Evolutionary conservation across 1,140 invertebrate species (phyloP).

Genomic region (Drosophila yakuba): DNA sequence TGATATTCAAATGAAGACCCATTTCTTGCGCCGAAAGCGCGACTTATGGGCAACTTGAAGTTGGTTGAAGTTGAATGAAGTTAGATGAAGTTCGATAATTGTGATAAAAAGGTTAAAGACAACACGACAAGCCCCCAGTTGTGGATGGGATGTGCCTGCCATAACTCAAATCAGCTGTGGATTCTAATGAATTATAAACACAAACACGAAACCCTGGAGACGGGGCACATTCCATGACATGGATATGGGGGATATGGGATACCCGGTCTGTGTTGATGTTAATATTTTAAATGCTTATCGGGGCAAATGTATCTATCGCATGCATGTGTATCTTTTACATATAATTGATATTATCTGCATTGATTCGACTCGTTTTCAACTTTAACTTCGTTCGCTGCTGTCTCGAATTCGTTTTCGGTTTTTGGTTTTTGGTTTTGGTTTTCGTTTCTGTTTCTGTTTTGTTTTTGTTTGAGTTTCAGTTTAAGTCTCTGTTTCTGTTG

Average conservation of each 20-base stretch:
- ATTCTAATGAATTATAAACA: slow-evolving; percentile 65
- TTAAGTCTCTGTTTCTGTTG: neutral
- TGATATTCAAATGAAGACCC: neutral
- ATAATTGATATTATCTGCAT: slow-evolving; percentile 82
- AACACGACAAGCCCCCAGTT: slow-evolving; percentile 8
- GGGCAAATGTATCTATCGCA: slow-evolving; percentile 70
- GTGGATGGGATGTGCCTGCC: neutral
- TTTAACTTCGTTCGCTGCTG: slow-evolving; percentile 29
- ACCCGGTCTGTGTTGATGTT: slow-evolving; percentile 58
- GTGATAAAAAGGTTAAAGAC: neutral
- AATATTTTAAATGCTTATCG: slow-evolving; percentile 81
- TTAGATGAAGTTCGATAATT: neutral
- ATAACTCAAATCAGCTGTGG: slow-evolving; percentile 47
- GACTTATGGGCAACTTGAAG: neutral
- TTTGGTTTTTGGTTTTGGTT: neutral
- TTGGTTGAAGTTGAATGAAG: no score
- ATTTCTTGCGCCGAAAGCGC: neutral
- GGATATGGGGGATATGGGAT: slow-evolving; percentile 20
- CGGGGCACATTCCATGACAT: slow-evolving; percentile 39
- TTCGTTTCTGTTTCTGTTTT: slow-evolving; percentile 11
- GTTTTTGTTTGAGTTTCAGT: slow-evolving; percentile 1
- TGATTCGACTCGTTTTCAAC: slow-evolving; percentile 67
- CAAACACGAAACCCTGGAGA: slow-evolving; percentile 15
- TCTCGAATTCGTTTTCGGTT: slow-evolving; percentile 40
- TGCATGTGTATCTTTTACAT: slow-evolving; percentile 80